These are phyloP conservation scores for Mylabris sibirica DNA, from an alignment of 2,888 invertebrate genomes.

Conservation along the genomic window DNA sequence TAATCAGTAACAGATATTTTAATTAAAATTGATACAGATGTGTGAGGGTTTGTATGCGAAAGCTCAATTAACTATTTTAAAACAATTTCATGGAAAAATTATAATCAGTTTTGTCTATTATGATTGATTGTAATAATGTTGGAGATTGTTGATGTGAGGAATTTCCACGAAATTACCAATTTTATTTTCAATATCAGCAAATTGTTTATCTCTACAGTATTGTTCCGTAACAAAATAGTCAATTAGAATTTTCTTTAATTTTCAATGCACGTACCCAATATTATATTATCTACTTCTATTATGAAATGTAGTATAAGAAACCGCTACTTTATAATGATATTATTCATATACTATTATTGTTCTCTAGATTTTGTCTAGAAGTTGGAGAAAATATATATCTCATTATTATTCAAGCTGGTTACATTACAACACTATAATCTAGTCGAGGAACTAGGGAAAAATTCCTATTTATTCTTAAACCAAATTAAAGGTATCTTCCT, in stretches of 20 bases:
- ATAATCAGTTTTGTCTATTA: background rate
- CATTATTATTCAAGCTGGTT: conserved; percentile 6
- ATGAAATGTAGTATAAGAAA: conserved; percentile 5
- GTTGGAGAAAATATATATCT: background rate
- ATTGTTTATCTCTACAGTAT: background rate
- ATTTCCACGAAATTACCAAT: background rate
- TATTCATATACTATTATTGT: conserved; percentile 3
- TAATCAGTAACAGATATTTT: background rate
- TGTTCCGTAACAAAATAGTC: background rate
- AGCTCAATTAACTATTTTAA: background rate
- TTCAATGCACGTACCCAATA: background rate
- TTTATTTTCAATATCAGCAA: conserved; percentile 18
- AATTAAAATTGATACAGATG: background rate
- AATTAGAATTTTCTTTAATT: background rate
- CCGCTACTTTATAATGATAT: conserved; percentile 10
- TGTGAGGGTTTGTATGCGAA: background rate
- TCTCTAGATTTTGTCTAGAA: conserved; percentile 3
- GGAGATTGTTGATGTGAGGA: too few species aligned
- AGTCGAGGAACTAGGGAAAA: too few species aligned
- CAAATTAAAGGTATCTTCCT: background rate
- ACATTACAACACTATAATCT: background rate
- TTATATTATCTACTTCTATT: conserved; percentile 6
- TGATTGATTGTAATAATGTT: background rate
- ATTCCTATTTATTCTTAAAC: background rate
- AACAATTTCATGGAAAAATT: too few species aligned